phyloP scores from a whole-genome alignment of 2,797 vertebrate species.

The Poeciliopsis turneri region DNA sequence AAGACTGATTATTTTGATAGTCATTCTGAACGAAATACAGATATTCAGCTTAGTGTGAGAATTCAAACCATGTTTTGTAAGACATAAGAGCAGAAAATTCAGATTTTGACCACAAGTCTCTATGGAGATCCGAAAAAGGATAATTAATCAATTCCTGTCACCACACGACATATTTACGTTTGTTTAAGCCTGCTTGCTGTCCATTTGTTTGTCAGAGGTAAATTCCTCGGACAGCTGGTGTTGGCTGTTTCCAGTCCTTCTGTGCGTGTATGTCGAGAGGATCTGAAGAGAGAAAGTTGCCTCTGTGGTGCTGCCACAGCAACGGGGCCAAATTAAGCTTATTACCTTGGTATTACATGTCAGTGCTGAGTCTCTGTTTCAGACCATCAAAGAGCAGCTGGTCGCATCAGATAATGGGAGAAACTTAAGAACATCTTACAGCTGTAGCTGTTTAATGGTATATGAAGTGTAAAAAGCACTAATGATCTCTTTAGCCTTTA shows the following conservation, averaged over 20 bases:
- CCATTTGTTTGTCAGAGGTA: slow-evolving; percentile 54
- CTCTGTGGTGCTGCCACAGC: slow-evolving; percentile 38
- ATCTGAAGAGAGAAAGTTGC: slow-evolving; percentile 45
- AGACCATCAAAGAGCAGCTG: slow-evolving; percentile 70
- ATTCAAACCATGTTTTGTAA: background rate
- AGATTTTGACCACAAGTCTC: slow-evolving; percentile 8
- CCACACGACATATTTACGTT: slow-evolving; percentile 32
- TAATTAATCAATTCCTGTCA: slow-evolving; percentile 35
- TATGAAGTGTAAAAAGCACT: slow-evolving; percentile 48
- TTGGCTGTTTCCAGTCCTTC: slow-evolving; percentile 76
- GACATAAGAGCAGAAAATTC: background rate
- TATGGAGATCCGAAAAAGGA: slow-evolving; percentile 15
- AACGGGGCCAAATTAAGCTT: slow-evolving; percentile 51
- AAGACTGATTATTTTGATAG: background rate
- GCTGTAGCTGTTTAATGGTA: slow-evolving; percentile 39
- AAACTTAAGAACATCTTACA: slow-evolving; percentile 58
- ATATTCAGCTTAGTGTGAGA: background rate
- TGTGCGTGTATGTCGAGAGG: slow-evolving; percentile 33
- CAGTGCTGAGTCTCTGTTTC: slow-evolving; percentile 42
- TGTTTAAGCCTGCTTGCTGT: slow-evolving; percentile 31
- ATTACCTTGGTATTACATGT: slow-evolving; percentile 66
- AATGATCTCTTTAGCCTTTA: slow-evolving; percentile 58
- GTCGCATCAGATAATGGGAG: slow-evolving; percentile 48
- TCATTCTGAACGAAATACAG: background rate
- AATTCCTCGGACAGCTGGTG: slow-evolving; percentile 81